These are phyloP conservation scores for Myotis lucifugus DNA, from an alignment of 2,113 vertebrate species.

Conservation along the genomic window DNA sequence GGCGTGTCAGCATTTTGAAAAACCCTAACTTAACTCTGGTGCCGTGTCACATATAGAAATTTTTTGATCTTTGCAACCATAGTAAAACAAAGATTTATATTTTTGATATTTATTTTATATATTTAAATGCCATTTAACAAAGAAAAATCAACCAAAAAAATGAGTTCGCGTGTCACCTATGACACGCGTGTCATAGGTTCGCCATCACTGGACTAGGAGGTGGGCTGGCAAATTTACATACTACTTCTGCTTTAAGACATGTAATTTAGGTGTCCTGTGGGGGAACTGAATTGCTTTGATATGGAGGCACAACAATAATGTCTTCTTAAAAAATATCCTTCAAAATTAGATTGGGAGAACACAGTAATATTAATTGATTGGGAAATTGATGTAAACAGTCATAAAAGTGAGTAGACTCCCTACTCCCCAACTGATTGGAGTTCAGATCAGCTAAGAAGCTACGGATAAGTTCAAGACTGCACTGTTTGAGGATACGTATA, in stretches of 20 bases:
- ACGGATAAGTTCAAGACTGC: background rate
- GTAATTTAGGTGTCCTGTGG: background rate
- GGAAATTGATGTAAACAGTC: background rate
- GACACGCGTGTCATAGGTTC: too few species aligned
- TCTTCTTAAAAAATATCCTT: background rate
- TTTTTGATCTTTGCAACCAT: too few species aligned
- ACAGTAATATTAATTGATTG: background rate
- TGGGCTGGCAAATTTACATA: background rate
- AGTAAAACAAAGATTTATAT: too few species aligned
- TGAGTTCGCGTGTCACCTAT: too few species aligned
- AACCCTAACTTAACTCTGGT: too few species aligned
- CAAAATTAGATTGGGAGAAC: background rate
- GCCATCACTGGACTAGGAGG: background rate
- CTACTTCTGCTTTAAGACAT: background rate
- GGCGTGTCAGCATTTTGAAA: too few species aligned
- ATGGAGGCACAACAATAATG: background rate
- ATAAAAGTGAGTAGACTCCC: background rate
- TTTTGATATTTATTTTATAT: too few species aligned
- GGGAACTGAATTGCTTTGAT: background rate
- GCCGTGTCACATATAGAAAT: too few species aligned
- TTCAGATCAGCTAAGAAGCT: background rate
- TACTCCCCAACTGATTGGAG: background rate
- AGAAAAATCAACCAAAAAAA: too few species aligned
- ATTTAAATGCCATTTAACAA: too few species aligned
- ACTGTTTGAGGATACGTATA: background rate